phyloP scores from a whole-genome alignment of 2,113 vertebrate species.

The Psittacara wagleri region DNA sequence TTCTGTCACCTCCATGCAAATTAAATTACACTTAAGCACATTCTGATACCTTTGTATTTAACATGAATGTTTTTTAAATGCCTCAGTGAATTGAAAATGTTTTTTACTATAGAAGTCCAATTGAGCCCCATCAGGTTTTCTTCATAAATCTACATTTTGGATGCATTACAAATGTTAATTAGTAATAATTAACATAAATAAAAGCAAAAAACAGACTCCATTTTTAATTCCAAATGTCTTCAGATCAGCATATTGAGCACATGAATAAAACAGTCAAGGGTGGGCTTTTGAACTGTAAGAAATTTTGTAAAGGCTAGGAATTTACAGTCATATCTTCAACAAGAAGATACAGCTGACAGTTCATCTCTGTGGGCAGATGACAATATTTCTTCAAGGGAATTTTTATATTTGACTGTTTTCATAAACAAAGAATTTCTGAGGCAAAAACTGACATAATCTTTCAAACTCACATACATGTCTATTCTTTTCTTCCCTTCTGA shows the following conservation, averaged over 20 bases:
- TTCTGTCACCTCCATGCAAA: neutral
- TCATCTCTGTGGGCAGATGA: neutral
- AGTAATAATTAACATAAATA: neutral
- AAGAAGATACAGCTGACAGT: neutral
- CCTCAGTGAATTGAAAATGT: neutral
- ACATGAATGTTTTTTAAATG: neutral
- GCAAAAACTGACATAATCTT: neutral
- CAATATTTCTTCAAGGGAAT: neutral
- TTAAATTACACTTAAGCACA: neutral
- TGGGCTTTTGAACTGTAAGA: neutral
- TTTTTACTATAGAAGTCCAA: neutral
- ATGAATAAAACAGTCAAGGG: neutral
- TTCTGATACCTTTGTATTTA: neutral
- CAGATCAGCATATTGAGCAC: neutral
- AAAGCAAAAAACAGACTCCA: accelerated
- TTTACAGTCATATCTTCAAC: neutral
- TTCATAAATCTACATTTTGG: neutral
- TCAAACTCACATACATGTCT: accelerated
- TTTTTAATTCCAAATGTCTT: neutral
- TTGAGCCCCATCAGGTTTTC: neutral
- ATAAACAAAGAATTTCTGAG: neutral
- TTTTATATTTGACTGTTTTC: neutral
- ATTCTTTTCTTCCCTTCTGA: neutral
- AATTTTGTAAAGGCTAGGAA: neutral
- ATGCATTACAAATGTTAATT: neutral